phyloP scores from a whole-genome alignment of 2,888 invertebrate genomes.

The Glyphotaelius pellucidus region DNA sequence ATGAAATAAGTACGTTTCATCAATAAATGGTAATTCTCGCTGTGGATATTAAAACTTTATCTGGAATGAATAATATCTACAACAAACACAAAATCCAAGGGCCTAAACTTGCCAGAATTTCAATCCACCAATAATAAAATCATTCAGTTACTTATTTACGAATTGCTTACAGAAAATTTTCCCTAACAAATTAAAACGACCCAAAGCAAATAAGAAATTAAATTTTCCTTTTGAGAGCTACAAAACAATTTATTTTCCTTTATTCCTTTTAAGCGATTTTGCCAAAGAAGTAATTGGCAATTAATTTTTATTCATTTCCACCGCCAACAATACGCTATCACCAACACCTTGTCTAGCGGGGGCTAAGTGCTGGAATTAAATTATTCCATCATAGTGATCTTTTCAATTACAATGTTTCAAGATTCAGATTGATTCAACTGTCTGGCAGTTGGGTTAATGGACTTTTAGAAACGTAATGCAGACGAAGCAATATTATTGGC shows the following conservation, averaged over 20 bases:
- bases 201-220: slow-evolving; percentile 36
- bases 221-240: slow-evolving; percentile 30
- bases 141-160: slow-evolving; percentile 1
- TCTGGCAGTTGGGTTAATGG: not conserved
- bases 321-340: slow-evolving; percentile 9
- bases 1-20: not conserved
- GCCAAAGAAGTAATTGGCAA: slow-evolving; percentile 47
- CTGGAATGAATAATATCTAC: not conserved
- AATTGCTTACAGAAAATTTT: slow-evolving; percentile 11
- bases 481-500: not conserved
- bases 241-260: slow-evolving; percentile 37
- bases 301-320: slow-evolving; percentile 44
- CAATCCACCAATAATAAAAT: not conserved
- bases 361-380: slow-evolving; percentile 4
- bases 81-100: not conserved
- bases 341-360: slow-evolving; percentile 26
- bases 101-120: not conserved
- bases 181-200: slow-evolving; percentile 13
- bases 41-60: not conserved
- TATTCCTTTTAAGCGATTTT: slow-evolving; percentile 43
- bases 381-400: slow-evolving; percentile 32
- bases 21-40: not conserved
- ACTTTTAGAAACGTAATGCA: not conserved
- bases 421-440: slow-evolving; percentile 11
- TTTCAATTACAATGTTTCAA: slow-evolving; percentile 55